These are phyloP conservation scores for Hippoglossus stenolepis DNA, from an alignment of 2,113 vertebrate species.

Conservation along the genomic window DNA sequence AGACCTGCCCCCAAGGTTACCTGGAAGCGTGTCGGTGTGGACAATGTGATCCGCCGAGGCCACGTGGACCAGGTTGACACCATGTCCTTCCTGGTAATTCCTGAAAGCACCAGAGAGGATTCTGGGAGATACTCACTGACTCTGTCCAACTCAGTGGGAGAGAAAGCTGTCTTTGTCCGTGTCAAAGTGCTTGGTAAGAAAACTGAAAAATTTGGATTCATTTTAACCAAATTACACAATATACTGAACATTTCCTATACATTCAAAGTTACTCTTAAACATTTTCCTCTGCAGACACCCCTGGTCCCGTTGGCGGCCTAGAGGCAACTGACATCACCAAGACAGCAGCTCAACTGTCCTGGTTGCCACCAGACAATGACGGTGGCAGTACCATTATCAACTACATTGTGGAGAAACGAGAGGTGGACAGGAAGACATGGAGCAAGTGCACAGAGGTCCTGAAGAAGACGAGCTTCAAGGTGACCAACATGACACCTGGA, in stretches of 20 bases:
- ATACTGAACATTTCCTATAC: not conserved
- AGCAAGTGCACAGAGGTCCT: constrained; percentile 88
- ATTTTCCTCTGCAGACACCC: constrained; percentile 86
- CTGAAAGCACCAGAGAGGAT: constrained; percentile 96
- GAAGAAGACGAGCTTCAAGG: constrained; percentile 96
- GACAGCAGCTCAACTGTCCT: constrained; percentile 92
- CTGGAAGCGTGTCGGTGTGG: constrained; percentile 93
- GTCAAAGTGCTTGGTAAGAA: constrained; percentile 95
- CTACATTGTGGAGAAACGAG: constrained; percentile 95
- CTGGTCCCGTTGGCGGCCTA: constrained; percentile 93
- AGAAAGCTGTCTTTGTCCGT: constrained; percentile 95
- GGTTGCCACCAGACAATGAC: constrained; percentile 97
- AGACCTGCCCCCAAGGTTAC: constrained; percentile 95
- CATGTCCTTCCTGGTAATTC: constrained; percentile 98
- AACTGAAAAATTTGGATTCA: not conserved
- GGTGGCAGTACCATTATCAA: constrained; percentile 93
- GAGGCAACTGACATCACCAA: constrained; percentile 91
- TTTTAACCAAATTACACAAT: not conserved
- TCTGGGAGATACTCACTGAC: constrained; percentile 96
- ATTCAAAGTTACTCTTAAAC: not conserved
- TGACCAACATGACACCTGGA: constrained; percentile 90
- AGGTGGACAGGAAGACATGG: constrained; percentile 98
- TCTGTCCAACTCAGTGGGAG: constrained; percentile 92
- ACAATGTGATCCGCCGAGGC: constrained; percentile 94
- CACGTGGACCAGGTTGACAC: constrained; percentile 96